phyloP scores from a whole-genome alignment of 2,113 vertebrate species.

The Phalacrocorax carbo region DNA sequence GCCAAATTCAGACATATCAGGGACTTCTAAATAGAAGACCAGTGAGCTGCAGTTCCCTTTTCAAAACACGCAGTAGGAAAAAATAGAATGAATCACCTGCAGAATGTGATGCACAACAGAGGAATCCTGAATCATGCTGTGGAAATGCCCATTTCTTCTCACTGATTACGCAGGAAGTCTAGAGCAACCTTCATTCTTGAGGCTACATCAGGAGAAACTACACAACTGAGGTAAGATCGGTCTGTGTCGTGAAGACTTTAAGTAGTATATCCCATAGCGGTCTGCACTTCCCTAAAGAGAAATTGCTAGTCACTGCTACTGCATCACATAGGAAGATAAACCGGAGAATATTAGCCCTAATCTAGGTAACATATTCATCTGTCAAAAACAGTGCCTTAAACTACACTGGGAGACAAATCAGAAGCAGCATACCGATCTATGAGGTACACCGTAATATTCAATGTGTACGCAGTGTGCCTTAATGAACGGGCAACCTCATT shows the following conservation, averaged over 20 bases:
- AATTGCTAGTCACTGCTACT: not conserved
- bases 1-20: not conserved
- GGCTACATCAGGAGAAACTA: not conserved
- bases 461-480: not conserved
- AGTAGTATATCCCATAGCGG: not conserved
- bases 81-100: not conserved
- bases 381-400: not conserved
- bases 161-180: not conserved
- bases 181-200: not conserved
- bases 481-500: not conserved
- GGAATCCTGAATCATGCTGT: constrained; percentile 11
- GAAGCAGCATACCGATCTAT: not conserved
- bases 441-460: not conserved
- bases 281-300: not conserved
- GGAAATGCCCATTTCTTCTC: not conserved
- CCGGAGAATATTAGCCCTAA: not conserved
- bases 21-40: not conserved
- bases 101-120: not conserved
- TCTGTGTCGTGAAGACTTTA: not conserved
- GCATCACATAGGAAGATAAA: not conserved
- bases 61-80: not conserved
- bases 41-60: not conserved
- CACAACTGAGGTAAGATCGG: fast-evolving
- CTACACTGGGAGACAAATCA: not conserved
- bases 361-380: not conserved